Evolutionary conservation across 2,888 invertebrate genomes (phyloP), one percentile per base, ranked within the genome.

Genomic region (Ctenicera cuprea): DNA sequence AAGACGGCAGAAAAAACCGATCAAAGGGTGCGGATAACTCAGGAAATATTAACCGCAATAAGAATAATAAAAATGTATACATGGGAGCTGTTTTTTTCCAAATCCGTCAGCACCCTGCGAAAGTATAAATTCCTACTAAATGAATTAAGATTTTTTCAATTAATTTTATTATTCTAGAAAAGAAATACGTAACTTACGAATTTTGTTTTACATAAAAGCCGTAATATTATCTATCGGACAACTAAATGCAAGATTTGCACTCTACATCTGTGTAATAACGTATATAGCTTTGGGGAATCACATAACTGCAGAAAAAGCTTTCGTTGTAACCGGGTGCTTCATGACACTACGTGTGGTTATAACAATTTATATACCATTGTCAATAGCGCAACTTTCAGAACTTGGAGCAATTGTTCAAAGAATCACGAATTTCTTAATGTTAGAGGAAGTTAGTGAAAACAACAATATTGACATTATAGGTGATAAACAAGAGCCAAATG

Each of bases 61-160:
- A 92, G 94, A 82, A 94, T 95, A 14, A 94, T 96, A 82, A 96
- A 96, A 88, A 95, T 96, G 95, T 96, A 95, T 85, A 93, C 95
- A 0, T 96, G 96, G 93, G 96, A 96, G 85, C 91, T 91, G 78
- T 94, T 95, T 0, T 96, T 96, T 83, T 92, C 93, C 1, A 90
- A 91, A 64, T 87, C 95, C 8, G 92, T 95, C 7, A 91, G 90
- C 68, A 89, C 90, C 76, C 91, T 94, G 0, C 89, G 95, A 84
- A 92, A 90, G 95, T 95, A 87, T 88, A 91, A 88, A 41, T 18
- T 30, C 37, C 16, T 57, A 22, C 3, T 50, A 50, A 50, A 12
- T 26, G 26, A 3, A 4, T 14, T 22, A 20, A 48, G 2, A 1
- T 9, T 33, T 22, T 18, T 33, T 14, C 5, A 20, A n/a, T 54